Evolutionary conservation across 2,113 vertebrate genomes (phyloP).

Genomic region (Ammodytes marinus): DNA sequence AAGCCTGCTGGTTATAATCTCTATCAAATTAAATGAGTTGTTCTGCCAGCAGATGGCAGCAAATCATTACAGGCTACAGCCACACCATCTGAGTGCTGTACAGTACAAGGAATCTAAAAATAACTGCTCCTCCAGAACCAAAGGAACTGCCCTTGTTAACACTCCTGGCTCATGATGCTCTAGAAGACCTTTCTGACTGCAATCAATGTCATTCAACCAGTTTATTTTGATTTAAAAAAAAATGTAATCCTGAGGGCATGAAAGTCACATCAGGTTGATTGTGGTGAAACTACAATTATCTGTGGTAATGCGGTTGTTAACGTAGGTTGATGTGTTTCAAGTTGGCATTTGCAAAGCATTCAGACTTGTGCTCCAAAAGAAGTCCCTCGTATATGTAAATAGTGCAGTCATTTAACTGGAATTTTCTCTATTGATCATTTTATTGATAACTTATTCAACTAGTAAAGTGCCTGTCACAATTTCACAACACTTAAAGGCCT

Average conservation of each 20-base stretch:
- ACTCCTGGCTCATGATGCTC: not conserved
- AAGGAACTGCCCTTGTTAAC: slow-evolving; percentile 25
- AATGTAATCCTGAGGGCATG: not conserved
- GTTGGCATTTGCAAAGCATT: not conserved
- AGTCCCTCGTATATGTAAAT: not conserved
- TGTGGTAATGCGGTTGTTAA: slow-evolving; percentile 5
- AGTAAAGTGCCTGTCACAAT: not conserved
- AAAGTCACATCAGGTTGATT: not conserved
- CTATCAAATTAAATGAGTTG: not conserved
- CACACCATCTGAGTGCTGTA: not conserved
- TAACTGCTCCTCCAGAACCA: not conserved
- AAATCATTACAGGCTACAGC: slow-evolving; percentile 17
- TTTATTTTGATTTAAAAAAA: not conserved
- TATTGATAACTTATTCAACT: not conserved
- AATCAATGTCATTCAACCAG: not conserved
- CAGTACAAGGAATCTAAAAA: slow-evolving; percentile 6
- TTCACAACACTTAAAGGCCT: not conserved
- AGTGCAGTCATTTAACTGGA: not conserved
- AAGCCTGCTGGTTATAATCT: not conserved
- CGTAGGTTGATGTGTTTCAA: not conserved
- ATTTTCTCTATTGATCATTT: not conserved
- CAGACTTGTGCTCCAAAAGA: not conserved
- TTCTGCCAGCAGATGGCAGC: slow-evolving; percentile 73
- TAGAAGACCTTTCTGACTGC: not conserved
- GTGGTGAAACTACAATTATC: not conserved